Base-by-base conservation (phyloP, 2,888 invertebrate genomes). In the Thymelicus sylvestris region DNA sequence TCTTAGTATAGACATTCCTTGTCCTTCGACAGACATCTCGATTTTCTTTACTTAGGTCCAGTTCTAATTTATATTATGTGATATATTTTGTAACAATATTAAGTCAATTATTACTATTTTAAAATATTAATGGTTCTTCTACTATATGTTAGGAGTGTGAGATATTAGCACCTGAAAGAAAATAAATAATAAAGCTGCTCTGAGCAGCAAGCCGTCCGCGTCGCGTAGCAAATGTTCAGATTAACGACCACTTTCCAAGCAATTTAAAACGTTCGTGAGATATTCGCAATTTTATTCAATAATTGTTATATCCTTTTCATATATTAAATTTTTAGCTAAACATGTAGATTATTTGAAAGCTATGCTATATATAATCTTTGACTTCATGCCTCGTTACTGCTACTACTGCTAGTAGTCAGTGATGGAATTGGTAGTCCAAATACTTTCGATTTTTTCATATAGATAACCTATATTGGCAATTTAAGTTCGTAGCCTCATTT, bases 121-220 rank as follows among this genome's bases (percentile, higher is more conserved):
- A 41, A 41, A 12, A 44, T 44, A 44, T 44, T 12, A 44, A 7
- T 52, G 7, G 19, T 55, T 24, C 24, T 55, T 55, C 55, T 10
- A 10, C 24, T 55, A 3, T 24, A 55, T 19, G 19, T 55, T 44
- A 44, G 4, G 10, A 44, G 10, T 55, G 52, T 10, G 24, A 55
- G 19, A 55, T 55, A 55, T 55, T 55, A 24, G 55, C 12, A 55
- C 55, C 55, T 55, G 55, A 55, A 55, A 55, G 2, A 55, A 55
- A 55, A 55, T 55, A 55, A 24, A 5, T 0, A 6, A 24, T 55
- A 55, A 55, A 24, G 19, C 55, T 55, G 55, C 55, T 10, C 55
- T 5, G 8, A 19, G 55, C 24, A 52, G 24, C 24, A 24, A 24
- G 12, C 12, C 12, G 24, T 19, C 19, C 19, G 19, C 19, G 19